A percentile compares a stretch with the other conserved stretches of the same genome.
Evolutionary conservation across 2,888 invertebrate genomes (phyloP).

Genomic region (Gandaritis pyraliata): DNA sequence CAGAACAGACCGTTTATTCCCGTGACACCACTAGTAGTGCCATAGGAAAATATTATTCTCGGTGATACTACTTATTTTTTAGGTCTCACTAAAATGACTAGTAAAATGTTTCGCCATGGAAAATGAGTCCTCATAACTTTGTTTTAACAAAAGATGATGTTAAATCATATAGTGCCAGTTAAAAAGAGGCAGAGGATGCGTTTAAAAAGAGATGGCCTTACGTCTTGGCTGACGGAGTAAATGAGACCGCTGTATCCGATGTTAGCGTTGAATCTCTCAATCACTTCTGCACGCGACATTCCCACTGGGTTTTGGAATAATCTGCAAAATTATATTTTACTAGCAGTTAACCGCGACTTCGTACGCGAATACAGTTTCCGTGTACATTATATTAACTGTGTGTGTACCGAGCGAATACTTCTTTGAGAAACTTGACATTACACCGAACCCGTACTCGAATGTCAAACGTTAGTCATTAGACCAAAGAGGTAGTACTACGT

Average conservation of each 20-base stretch:
- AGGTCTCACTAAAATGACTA: not conserved
- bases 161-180: constrained; percentile 3
- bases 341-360: too few species aligned
- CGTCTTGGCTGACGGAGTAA: constrained; percentile 98
- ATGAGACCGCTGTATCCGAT: constrained; percentile 98
- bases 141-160: not conserved
- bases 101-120: constrained; percentile 1
- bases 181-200: constrained; percentile 12
- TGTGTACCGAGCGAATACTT: too few species aligned
- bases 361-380: too few species aligned
- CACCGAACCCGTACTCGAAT: too few species aligned
- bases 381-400: too few species aligned
- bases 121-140: constrained; percentile 9
- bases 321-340: constrained; percentile 49
- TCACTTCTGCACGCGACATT: constrained; percentile 88
- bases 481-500: too few species aligned
- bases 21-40: not conserved
- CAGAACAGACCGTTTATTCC: too few species aligned
- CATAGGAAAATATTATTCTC: too few species aligned
- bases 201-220: constrained; percentile 63
- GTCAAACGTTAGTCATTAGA: too few species aligned
- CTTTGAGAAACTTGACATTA: too few species aligned
- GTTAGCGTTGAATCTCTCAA: constrained; percentile 98
- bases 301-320: constrained; percentile 85
- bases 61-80: too few species aligned